Evolutionary conservation across 1,140 invertebrate genomes (phyloP), one percentile per base, ranked within the genome.

Genomic region (Drosophila albomicans): DNA sequence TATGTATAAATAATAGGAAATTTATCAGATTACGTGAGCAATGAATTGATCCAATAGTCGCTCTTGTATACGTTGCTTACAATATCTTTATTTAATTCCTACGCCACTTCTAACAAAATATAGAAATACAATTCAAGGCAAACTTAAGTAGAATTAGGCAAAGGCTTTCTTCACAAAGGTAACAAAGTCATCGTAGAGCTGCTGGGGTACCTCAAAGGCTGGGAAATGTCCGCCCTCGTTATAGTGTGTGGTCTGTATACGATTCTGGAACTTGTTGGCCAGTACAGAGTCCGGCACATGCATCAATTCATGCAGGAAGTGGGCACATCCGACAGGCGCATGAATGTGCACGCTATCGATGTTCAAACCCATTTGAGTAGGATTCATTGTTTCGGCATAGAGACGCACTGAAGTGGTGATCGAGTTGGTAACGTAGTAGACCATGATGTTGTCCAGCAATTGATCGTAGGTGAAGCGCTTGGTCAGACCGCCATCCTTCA

Each of bases 361-460:
- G 15, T 93, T 79, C 32, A 94, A 66, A 1, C 59, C 76, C 0
- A 89, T 64, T 11, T 94, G 87, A 0, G 84, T 89, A 10, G 79
- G 85, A 3, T 56, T 93, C 58, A 95, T 94, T 0, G 82, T 93
- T 91, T 98, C 97, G 1, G 95, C 93, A 78, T 98, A 98, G 5
- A 97, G 92, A 61, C 97, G 93, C 81, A 95, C 93, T 0, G 96
- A 96, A 0, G 96, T 96, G 0, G 96, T 96, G 1, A 98, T 96
- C 1, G 95, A 95, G 67, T 95, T 95, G 0, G 95, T 95, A 0
- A 95, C 82, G 95, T 97, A 99, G 91, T 98, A 99, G 30, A 98
- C 92, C 96, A 98, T 98, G 0, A 98, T 87, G 86, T 98, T 98
- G 73, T 98, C 98, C 3, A 99, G 92, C 3, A 98, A 92, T 76